Conservation (phyloP, 2,797 vertebrate species). For the Acestrorhynchus altus region DNA sequence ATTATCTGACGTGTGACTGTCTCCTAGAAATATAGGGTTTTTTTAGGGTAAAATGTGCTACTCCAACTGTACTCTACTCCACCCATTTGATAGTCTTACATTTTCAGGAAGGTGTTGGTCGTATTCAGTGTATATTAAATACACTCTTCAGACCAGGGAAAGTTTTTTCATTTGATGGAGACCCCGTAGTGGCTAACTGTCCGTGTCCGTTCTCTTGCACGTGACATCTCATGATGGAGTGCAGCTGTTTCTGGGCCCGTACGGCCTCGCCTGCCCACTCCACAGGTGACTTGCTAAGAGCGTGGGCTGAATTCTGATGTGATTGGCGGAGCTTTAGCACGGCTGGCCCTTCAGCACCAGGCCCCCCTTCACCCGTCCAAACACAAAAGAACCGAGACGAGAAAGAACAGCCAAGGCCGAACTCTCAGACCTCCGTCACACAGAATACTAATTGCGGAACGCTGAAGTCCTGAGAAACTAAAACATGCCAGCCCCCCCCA, state of each 20-base stretch:
- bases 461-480: no score
- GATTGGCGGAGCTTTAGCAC: not conserved
- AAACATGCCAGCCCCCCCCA: no score
- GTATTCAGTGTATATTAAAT: no score
- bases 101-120: no score
- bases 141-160: no score
- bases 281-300: not conserved
- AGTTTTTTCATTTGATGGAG: not conserved
- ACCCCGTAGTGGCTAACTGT: not conserved
- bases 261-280: not conserved
- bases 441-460: slow-evolving; percentile 18
- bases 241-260: slow-evolving; percentile 5
- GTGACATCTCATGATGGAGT: not conserved
- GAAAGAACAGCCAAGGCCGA: slow-evolving; percentile 15
- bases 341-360: not conserved
- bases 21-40: no score
- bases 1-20: no score
- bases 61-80: no score
- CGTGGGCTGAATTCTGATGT: not conserved
- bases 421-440: not conserved
- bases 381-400: not conserved
- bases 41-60: no score
- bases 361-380: not conserved
- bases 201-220: not conserved
- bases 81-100: no score